Percentiles rank a stretch among this genome's conserved stretches.
Evolutionary conservation across 2,888 invertebrate species (phyloP).

Genomic region (Cistogaster globosa): DNA sequence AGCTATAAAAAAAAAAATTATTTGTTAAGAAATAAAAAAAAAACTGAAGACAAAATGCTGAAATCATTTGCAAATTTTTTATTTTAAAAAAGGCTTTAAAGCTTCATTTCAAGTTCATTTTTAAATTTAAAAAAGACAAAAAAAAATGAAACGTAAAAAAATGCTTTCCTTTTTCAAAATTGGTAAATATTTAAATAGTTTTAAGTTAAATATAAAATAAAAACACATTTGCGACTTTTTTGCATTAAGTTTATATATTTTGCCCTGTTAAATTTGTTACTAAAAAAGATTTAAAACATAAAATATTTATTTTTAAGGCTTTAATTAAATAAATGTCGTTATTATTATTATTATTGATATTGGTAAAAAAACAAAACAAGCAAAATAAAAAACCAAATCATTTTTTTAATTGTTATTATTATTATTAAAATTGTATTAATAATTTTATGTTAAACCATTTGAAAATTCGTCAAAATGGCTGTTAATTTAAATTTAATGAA

Average conservation of each 20-base stretch:
- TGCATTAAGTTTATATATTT: conserved; percentile 18
- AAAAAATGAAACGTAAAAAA: background rate
- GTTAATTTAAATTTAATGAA: conserved; percentile 85
- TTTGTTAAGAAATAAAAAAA: background rate
- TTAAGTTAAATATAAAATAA: conserved; percentile 9
- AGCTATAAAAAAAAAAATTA: conserved; percentile 22
- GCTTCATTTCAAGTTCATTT: conserved; percentile 7
- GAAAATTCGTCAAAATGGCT: conserved; percentile 82
- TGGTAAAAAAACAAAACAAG: conserved; percentile 19
- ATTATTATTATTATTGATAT: conserved; percentile 48
- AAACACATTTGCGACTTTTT: conserved; percentile 50
- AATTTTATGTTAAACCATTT: conserved; percentile 75
- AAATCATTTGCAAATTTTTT: conserved; percentile 35
- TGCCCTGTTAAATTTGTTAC: conserved; percentile 55
- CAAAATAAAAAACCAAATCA: no score
- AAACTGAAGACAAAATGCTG: background rate
- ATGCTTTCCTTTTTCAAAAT: conserved; percentile 22
- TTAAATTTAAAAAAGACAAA: background rate
- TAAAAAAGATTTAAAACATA: conserved; percentile 5
- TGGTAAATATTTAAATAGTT: conserved; percentile 20
- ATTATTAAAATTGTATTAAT: conserved; percentile 56
- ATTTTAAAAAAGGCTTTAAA: conserved; percentile 3
- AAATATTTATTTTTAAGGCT: conserved; percentile 59
- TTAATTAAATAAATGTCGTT: conserved; percentile 59
- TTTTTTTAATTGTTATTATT: conserved; percentile 44